A percentile compares a stretch with the other conserved stretches of the same genome.
Conservation (phyloP, 2,113 vertebrate genomes). For the Poecile atricapillus region DNA sequence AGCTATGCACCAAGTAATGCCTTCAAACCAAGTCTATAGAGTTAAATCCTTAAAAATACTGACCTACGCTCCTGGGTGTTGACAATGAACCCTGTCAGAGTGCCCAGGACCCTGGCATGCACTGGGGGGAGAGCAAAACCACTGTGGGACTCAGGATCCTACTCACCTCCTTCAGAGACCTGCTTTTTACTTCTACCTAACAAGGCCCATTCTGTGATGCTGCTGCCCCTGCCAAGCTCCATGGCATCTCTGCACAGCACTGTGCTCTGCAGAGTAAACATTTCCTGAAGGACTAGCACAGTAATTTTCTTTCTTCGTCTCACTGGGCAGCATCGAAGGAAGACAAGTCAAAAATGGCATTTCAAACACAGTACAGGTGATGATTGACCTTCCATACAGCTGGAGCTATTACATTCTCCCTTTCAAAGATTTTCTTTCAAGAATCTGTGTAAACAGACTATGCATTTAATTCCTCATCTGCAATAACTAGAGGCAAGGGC, state of each 20-base stretch:
- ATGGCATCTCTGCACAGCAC: background rate
- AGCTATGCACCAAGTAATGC: background rate
- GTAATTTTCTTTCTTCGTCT: background rate
- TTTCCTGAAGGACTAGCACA: background rate
- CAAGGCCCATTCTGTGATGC: rapidly evolving
- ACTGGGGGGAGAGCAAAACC: background rate
- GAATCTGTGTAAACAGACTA: background rate
- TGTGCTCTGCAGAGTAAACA: background rate
- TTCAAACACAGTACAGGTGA: background rate
- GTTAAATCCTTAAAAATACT: background rate
- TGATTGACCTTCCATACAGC: background rate
- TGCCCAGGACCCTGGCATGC: background rate
- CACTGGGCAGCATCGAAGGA: background rate
- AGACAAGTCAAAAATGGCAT: background rate
- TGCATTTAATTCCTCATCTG: background rate
- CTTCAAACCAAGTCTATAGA: background rate
- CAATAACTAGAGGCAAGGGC: background rate
- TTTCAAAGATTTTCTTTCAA: background rate
- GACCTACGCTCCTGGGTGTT: rapidly evolving
- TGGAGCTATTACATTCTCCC: background rate
- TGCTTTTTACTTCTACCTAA: background rate
- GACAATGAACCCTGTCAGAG: background rate
- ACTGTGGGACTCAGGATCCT: background rate
- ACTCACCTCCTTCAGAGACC: background rate
- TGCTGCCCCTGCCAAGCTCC: background rate